Percentiles rank a stretch among this genome's conserved stretches.
phyloP scores from a whole-genome alignment of 2,797 vertebrate species.

The Percopsis omiscomaycus region DNA sequence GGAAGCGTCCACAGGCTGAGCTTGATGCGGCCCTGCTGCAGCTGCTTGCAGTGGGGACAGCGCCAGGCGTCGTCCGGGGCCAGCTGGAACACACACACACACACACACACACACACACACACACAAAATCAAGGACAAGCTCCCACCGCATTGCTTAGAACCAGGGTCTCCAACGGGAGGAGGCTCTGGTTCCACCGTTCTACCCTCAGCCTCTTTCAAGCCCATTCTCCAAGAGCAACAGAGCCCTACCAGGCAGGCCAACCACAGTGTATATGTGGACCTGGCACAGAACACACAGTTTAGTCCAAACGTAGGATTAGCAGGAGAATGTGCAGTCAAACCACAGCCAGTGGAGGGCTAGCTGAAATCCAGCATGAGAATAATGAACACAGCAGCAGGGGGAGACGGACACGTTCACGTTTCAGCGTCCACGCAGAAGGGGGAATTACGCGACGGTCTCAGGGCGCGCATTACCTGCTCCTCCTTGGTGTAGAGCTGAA shows the following conservation, averaged over 20 bases:
- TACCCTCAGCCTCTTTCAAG: background rate
- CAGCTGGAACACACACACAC: conserved; percentile 78
- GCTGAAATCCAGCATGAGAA: conserved; percentile 26
- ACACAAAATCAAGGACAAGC: conserved; percentile 49
- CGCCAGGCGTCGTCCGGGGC: conserved; percentile 98
- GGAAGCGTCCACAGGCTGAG: conserved; percentile 98
- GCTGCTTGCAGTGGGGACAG: conserved; percentile 97
- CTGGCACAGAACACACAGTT: conserved; percentile 33
- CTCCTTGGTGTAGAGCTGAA: conserved; percentile 99
- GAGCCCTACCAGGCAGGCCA: conserved; percentile 35
- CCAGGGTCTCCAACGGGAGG: conserved; percentile 44
- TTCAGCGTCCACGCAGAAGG: too few species aligned
- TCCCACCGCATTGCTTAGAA: conserved; percentile 54
- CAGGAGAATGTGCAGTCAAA: conserved; percentile 46
- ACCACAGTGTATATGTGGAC: conserved; percentile 56
- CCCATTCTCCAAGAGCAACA: conserved; percentile 20
- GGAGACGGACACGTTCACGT: conserved; percentile 3
- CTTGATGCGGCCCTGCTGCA: conserved; percentile 98
- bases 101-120: conserved; percentile 22
- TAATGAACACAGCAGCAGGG: conserved; percentile 23
- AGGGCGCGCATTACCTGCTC: conserved; percentile 83
- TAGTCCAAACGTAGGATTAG: conserved; percentile 55
- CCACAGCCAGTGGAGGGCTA: conserved; percentile 14
- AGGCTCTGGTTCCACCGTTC: conserved; percentile 15
- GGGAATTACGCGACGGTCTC: background rate